A percentile compares a stretch with the other conserved stretches of the same genome.
Evolutionary conservation across 2,888 invertebrate genomes (phyloP).

Genomic region (Ornithoptera alexandrae): DNA sequence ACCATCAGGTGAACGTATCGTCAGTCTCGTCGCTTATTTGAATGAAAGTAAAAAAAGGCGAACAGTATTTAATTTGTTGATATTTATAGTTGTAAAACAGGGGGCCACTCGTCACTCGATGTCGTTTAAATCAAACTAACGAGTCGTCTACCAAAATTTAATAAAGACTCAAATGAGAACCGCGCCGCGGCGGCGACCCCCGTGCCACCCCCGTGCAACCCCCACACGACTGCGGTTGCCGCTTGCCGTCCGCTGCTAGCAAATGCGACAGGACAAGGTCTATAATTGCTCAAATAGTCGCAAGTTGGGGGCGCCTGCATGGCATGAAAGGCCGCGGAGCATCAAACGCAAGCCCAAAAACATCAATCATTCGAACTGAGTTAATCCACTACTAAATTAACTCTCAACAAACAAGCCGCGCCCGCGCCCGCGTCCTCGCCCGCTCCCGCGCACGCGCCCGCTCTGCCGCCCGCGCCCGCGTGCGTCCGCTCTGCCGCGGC

Average conservation of each 20-base stretch:
- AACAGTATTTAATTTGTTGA: too few species aligned
- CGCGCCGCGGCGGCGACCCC: too few species aligned
- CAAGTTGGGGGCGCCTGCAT: conserved; percentile 5
- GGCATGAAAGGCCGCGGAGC: conserved; percentile 47
- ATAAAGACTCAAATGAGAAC: conserved; percentile 1
- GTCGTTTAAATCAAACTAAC: conserved; percentile 14
- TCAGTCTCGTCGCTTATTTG: too few species aligned
- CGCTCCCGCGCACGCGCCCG: too few species aligned
- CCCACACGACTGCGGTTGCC: too few species aligned
- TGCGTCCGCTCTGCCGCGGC: conserved; percentile 43
- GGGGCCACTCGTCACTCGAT: too few species aligned
- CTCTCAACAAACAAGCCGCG: conserved; percentile 61
- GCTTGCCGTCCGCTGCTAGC: neutral
- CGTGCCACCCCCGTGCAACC: too few species aligned
- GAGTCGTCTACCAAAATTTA: conserved; percentile 16
- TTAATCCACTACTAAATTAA: conserved; percentile 78
- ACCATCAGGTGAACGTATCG: too few species aligned
- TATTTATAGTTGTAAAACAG: too few species aligned
- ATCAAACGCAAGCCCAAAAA: conserved; percentile 60
- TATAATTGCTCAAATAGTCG: neutral
- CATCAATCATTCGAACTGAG: conserved; percentile 75
- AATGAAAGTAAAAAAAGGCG: too few species aligned
- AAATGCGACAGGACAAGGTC: neutral
- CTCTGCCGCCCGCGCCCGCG: conserved; percentile 35
- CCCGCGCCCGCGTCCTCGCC: conserved; percentile 46